Evolutionary conservation across 2,888 invertebrate species (phyloP).

Genomic region (Rhagium mordax): DNA sequence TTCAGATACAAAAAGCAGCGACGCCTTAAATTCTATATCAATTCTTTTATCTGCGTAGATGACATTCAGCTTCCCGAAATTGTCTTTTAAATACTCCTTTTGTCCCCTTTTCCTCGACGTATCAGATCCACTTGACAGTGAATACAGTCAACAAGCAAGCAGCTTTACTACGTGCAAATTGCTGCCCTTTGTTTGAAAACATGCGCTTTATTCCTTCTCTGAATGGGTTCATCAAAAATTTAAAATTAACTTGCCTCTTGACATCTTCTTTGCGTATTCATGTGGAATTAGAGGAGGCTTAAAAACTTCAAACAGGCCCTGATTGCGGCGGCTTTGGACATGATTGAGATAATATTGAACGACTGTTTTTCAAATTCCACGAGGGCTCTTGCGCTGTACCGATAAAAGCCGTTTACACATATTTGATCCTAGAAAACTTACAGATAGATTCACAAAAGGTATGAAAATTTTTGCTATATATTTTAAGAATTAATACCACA

Average conservation of each 20-base stretch:
- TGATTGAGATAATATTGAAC: not conserved
- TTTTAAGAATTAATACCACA: no score
- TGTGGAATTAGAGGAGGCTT: constrained; percentile 34
- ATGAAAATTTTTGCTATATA: no score
- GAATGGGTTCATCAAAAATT: constrained; percentile 61
- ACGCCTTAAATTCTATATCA: constrained; percentile 14
- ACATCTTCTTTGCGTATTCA: constrained; percentile 45
- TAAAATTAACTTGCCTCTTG: constrained; percentile 54
- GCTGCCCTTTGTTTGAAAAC: constrained; percentile 57
- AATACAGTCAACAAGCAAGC: constrained; percentile 57
- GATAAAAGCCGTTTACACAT: no score
- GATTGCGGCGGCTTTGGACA: constrained; percentile 36
- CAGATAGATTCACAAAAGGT: no score
- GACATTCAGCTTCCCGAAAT: constrained; percentile 47
- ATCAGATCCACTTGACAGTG: constrained; percentile 54
- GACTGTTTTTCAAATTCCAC: no score
- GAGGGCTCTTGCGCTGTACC: no score
- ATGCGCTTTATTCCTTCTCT: constrained; percentile 47
- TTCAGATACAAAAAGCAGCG: constrained; percentile 11
- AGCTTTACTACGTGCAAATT: constrained; percentile 56
- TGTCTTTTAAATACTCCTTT: constrained; percentile 54
- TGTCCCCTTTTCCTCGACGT: constrained; percentile 50
- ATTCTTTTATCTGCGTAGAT: constrained; percentile 46
- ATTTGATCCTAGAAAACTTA: no score
- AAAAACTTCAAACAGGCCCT: constrained; percentile 31